A percentile compares a stretch with the other conserved stretches of the same genome.
These are phyloP conservation scores for Drosophila basisetae DNA, from an alignment of 2,888 invertebrate species.

Conservation along the genomic window DNA sequence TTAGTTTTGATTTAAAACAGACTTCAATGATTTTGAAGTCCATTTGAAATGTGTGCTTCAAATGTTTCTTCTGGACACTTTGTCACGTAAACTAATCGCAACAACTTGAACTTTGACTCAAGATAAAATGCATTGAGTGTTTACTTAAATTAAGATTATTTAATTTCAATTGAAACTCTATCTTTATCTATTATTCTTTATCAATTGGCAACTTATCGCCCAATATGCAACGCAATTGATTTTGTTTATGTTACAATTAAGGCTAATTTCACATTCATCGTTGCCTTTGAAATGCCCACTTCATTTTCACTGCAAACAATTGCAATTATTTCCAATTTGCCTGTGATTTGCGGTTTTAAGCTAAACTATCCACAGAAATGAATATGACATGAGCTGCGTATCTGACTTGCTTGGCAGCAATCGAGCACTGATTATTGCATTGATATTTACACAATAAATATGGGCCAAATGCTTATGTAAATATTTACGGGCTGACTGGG, in stretches of 20 bases:
- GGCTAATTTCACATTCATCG: conserved; percentile 7
- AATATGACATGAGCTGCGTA: conserved; percentile 7
- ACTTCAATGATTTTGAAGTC: background rate
- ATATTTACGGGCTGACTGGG: conserved; percentile 26
- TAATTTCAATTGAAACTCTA: background rate
- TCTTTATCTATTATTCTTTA: background rate
- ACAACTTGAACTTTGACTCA: too few relatives aligned
- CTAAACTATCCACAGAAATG: background rate
- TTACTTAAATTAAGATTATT: background rate
- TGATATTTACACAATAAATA: conserved; percentile 5
- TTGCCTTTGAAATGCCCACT: conserved; percentile 9
- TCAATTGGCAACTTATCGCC: background rate
- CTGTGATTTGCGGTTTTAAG: background rate
- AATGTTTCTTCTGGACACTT: background rate
- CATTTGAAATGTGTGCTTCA: background rate
- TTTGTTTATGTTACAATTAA: conserved; percentile 24
- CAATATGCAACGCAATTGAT: conserved; percentile 9
- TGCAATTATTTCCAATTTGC: conserved; percentile 10
- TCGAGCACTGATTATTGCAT: conserved; percentile 13
- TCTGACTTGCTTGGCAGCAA: background rate
- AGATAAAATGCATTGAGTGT: too few relatives aligned
- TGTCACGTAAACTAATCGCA: too few relatives aligned
- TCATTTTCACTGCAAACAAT: conserved; percentile 20
- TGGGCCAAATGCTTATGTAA: conserved; percentile 16
- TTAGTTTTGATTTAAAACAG: background rate